These are phyloP conservation scores for Pseudocheirus occidentalis DNA, from an alignment of 2,797 vertebrate species.

Conservation along the genomic window DNA sequence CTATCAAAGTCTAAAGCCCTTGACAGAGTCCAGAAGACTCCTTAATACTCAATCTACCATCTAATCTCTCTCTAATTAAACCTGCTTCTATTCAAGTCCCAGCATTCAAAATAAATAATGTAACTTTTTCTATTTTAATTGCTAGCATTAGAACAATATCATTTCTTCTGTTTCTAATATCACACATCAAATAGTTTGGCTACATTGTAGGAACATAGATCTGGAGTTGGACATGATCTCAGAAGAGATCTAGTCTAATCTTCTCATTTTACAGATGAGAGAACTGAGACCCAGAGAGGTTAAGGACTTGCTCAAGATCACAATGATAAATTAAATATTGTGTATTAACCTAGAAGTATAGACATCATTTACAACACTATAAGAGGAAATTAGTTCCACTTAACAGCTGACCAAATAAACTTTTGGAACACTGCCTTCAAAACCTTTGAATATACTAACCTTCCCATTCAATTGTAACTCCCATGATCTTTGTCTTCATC, in stretches of 20 bases:
- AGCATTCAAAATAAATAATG: conserved; percentile 25
- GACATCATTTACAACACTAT: background rate
- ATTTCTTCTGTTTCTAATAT: background rate
- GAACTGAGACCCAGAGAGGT: background rate
- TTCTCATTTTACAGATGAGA: too few relatives aligned
- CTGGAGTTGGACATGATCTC: too few relatives aligned
- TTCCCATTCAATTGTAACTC: background rate
- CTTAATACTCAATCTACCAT: background rate
- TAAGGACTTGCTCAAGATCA: background rate
- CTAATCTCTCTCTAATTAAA: conserved; percentile 4
- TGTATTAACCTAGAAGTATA: background rate
- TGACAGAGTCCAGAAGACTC: background rate
- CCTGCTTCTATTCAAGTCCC: background rate
- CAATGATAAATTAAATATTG: background rate
- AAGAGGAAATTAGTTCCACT: background rate
- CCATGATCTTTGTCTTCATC: background rate
- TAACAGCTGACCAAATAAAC: background rate
- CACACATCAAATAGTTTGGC: background rate
- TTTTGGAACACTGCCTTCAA: background rate
- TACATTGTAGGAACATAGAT: background rate
- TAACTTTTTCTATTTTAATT: conserved; percentile 8
- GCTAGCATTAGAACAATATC: background rate
- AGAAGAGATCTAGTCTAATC: too few relatives aligned
- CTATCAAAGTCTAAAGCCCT: conserved; percentile 11
- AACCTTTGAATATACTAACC: background rate